Evolutionary conservation across 2,888 invertebrate genomes (phyloP).

Genomic region (Cryptocephalus primarius): DNA sequence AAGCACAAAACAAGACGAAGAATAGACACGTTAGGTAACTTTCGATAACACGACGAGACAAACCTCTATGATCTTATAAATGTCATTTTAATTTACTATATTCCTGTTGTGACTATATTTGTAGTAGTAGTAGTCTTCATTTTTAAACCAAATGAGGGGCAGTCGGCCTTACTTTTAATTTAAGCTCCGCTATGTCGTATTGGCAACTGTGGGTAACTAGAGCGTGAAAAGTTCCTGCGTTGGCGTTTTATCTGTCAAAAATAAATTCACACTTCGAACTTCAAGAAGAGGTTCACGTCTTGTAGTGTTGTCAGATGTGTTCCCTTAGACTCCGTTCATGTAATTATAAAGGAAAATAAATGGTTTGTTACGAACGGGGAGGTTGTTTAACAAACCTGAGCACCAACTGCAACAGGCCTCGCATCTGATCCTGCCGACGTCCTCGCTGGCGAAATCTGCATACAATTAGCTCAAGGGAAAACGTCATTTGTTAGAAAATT

Average conservation of each 20-base stretch:
- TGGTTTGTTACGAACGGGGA: conserved; percentile 22
- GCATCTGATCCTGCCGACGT: conserved; percentile 1
- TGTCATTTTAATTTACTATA: too few species aligned
- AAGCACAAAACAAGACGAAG: too few species aligned
- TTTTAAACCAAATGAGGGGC: too few species aligned
- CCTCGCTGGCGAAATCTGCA: neutral
- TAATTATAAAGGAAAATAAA: conserved; percentile 14
- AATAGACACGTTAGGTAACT: too few species aligned
- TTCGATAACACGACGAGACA: too few species aligned
- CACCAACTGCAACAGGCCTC: conserved; percentile 7
- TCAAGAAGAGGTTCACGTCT: conserved; percentile 3
- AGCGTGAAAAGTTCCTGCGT: conserved; percentile 9
- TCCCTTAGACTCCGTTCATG: conserved; percentile 6
- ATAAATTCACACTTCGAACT: conserved; percentile 8
- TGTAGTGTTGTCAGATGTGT: conserved; percentile 16
- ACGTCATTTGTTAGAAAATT: conserved; percentile 8
- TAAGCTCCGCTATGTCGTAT: too few species aligned
- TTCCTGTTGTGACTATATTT: too few species aligned
- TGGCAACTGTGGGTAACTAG: neutral
- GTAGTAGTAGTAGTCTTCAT: too few species aligned
- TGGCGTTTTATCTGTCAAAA: conserved; percentile 18
- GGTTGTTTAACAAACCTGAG: conserved; percentile 11
- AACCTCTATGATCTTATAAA: too few species aligned
- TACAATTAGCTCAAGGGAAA: conserved; percentile 5
- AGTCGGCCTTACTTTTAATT: too few species aligned